A percentile compares a stretch with the other conserved stretches of the same genome.
Conservation (phyloP, 1,140 invertebrate species). For the Radopholus similis region DNA sequence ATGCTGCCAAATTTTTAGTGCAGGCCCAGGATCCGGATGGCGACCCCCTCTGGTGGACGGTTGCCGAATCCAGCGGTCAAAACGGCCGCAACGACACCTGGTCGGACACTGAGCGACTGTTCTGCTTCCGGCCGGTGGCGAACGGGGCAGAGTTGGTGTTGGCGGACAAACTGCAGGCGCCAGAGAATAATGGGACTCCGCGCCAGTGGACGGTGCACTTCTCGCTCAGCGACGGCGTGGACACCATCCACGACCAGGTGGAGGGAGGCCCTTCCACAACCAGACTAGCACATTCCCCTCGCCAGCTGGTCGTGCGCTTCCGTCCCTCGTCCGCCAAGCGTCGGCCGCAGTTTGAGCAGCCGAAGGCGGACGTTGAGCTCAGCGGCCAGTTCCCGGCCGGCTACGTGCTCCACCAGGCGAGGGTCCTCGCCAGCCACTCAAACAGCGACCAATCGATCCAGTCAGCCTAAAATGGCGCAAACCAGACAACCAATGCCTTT, state of each 20-base stretch:
- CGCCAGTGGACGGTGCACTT: conserved; percentile 13
- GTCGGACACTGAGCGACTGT: conserved; percentile 7
- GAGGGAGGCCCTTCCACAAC: not conserved
- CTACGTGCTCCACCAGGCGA: conserved; percentile 29
- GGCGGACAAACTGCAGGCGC: not conserved
- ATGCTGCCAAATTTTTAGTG: too few species aligned
- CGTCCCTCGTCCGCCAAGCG: conserved; percentile 2
- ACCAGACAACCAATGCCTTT: not conserved
- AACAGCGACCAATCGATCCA: not conserved
- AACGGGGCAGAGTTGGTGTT: conserved; percentile 8
- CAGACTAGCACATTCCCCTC: not conserved
- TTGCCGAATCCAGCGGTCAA: conserved; percentile 6
- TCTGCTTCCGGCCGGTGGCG: conserved; percentile 20
- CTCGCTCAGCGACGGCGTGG: conserved; percentile 26
- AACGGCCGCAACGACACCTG: not conserved
- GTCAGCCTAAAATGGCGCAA: not conserved
- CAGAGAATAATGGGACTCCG: not conserved
- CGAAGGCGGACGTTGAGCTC: conserved; percentile 2
- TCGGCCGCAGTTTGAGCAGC: conserved; percentile 21
- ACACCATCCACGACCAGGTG: conserved; percentile 19
- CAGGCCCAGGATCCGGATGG: conserved; percentile 41
- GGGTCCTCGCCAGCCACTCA: not conserved
- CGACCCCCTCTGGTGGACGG: conserved; percentile 43
- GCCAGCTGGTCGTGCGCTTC: conserved; percentile 10
- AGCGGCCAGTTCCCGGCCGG: conserved; percentile 9